A percentile compares a stretch with the other conserved stretches of the same genome.
Evolutionary conservation across 1,140 invertebrate genomes (phyloP).

Genomic region (Ips nitidus): DNA sequence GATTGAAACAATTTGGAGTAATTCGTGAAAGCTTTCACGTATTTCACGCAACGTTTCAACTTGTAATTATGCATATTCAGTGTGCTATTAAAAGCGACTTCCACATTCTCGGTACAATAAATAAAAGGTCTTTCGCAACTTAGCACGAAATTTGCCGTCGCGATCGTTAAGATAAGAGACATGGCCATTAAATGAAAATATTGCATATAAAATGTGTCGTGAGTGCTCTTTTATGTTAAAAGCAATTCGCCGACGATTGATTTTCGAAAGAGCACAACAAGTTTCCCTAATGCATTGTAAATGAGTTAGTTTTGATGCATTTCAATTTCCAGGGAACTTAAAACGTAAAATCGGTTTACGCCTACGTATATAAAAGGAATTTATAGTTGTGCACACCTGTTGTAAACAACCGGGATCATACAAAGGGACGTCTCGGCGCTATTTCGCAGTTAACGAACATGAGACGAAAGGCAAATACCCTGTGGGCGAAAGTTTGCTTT

Average conservation of each 20-base stretch:
- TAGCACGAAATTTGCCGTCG: slow-evolving; percentile 11
- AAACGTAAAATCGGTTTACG: too few species aligned
- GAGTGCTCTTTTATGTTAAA: slow-evolving; percentile 6
- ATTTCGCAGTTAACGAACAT: slow-evolving; percentile 2
- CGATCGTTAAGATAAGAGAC: slow-evolving; percentile 11
- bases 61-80: too few species aligned
- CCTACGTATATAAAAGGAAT: too few species aligned
- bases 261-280: neutral
- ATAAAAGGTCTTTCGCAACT: slow-evolving; percentile 4
- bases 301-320: too few species aligned
- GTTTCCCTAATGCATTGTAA: too few species aligned
- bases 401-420: neutral
- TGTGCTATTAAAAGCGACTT: neutral
- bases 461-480: slow-evolving; percentile 1
- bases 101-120: neutral
- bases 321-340: too few species aligned
- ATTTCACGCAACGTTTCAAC: too few species aligned
- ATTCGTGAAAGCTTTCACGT: too few species aligned
- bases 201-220: neutral
- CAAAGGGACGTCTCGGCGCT: neutral
- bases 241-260: neutral
- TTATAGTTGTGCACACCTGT: neutral
- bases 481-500: slow-evolving; percentile 1
- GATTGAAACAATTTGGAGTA: too few species aligned
- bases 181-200: slow-evolving; percentile 11